Evolutionary conservation across 1,140 invertebrate species (phyloP), one percentile per base, ranked within the genome.

Genomic region (Carcinoscorpius rotundicauda): DNA sequence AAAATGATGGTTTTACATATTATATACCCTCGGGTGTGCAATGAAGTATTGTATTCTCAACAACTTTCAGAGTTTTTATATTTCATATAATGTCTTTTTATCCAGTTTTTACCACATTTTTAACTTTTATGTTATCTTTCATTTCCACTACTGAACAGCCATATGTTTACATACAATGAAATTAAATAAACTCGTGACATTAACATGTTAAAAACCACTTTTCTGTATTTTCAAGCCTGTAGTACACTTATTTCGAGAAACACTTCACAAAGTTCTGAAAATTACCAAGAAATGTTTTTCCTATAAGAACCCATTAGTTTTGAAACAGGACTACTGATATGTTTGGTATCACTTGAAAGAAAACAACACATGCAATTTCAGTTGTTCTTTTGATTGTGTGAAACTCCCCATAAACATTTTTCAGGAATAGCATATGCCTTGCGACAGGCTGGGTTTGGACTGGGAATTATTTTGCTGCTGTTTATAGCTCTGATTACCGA

Each of bases 391-490:
- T 29, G 6, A 6, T 59, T 48, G 6, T 9, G 1, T 48, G 6
- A 6, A 9, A 52, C 6, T 53, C 53, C 53, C 9, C 57, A 63
- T 56, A 29, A n/a, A 53, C 8, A 6, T 66, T 75, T 78, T 70
- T 66, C 85, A 82, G 87, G 87, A 56, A 90, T 92, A 75, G 87
- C 89, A 48, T 92, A 87, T 78, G 89, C 89, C 4, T 77, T 93
- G 6, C 83, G 87, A 69, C 82, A 89, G 73, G 86, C 89, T 61
- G 90, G 90, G 49, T 87, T 92, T 72, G 87, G 85, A 4, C 77
- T 90, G 52, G 89, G 90, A 8, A 75, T 92, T 49, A 71, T 84
- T 61, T 77, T 93, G 60, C 76, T 93, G 65, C 74, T 88, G n/a
- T 58, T 88, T 10, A 86, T 92, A 4, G 88, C 88, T 49, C 74